phyloP scores from a whole-genome alignment of 2,888 invertebrate genomes.

The Torymus texanus region DNA sequence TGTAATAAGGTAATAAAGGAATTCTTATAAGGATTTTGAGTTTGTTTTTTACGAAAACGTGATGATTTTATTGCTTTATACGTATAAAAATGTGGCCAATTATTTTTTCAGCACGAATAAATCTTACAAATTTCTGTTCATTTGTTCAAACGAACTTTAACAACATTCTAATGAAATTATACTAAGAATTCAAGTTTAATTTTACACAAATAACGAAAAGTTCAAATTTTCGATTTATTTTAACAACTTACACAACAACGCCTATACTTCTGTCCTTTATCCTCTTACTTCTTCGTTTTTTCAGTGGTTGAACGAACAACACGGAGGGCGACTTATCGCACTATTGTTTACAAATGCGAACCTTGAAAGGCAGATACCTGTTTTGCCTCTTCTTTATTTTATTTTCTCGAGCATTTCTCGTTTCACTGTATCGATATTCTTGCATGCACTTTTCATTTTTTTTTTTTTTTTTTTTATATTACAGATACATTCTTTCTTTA shows the following conservation, averaged over 20 bases:
- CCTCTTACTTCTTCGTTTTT: background rate
- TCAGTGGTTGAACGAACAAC: constrained; percentile 11
- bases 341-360: constrained; percentile 49
- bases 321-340: constrained; percentile 29
- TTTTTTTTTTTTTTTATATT: background rate
- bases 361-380: constrained; percentile 6
- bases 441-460: background rate
- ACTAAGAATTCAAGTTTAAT: no score
- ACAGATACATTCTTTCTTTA: no score
- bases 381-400: background rate
- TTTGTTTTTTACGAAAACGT: no score
- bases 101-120: no score
- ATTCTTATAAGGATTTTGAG: no score
- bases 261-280: background rate
- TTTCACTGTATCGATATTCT: background rate
- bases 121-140: no score
- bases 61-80: no score
- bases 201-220: no score
- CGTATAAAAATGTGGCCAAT: no score
- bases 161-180: no score
- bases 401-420: background rate
- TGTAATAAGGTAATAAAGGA: no score
- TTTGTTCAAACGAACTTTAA: no score
- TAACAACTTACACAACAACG: background rate
- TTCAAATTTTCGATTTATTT: background rate